A percentile compares a stretch with the other conserved stretches of the same genome.
phyloP scores from a whole-genome alignment of 2,888 invertebrate species.

The Myopa testacea region DNA sequence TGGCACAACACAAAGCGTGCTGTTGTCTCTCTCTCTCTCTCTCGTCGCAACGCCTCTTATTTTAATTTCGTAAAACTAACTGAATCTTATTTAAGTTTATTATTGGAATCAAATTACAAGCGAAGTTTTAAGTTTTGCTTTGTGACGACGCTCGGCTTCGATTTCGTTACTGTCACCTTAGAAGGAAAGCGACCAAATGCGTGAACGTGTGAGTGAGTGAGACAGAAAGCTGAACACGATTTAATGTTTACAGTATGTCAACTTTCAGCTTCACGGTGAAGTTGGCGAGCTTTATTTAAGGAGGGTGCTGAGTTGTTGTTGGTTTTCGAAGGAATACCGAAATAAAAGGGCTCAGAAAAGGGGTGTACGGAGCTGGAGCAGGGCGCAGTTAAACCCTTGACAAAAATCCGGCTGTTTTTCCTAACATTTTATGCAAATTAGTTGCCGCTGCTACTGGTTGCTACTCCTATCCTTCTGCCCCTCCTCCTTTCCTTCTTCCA shows the following conservation, averaged over 20 bases:
- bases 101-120: constrained; percentile 52
- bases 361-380: no score
- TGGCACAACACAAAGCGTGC: background rate
- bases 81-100: constrained; percentile 47
- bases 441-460: background rate
- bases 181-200: background rate
- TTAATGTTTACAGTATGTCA: background rate
- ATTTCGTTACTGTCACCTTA: constrained; percentile 6
- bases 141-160: constrained; percentile 29
- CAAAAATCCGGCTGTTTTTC: background rate
- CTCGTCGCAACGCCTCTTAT: constrained; percentile 43
- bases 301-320: no score
- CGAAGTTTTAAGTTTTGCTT: constrained; percentile 49
- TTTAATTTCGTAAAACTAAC: constrained; percentile 50
- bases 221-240: background rate
- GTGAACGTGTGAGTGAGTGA: background rate
- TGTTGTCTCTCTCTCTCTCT: background rate
- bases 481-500: background rate
- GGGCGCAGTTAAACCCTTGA: no score
- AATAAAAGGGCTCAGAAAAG: no score
- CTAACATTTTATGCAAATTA: constrained; percentile 34
- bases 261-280: background rate
- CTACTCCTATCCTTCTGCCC: constrained; percentile 4
- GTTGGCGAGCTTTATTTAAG: no score
- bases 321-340: no score